A percentile compares a stretch with the other conserved stretches of the same genome.
Evolutionary conservation across 2,797 vertebrate species (phyloP).

Genomic region (Syndactyla subalaris): DNA sequence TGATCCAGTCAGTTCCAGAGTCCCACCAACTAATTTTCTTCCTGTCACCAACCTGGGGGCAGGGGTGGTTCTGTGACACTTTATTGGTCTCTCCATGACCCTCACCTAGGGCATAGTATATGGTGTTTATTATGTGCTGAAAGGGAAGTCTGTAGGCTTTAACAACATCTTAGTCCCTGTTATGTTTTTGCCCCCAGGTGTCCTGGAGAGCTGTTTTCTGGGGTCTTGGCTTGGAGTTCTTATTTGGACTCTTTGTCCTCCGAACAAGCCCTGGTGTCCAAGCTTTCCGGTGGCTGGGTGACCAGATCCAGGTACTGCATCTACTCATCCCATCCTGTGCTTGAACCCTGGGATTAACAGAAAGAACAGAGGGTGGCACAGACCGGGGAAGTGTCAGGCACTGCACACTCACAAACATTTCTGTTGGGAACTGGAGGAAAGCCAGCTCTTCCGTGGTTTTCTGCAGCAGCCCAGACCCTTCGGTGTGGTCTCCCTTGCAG

Average conservation of each 20-base stretch:
- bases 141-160: background rate
- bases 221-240: constrained; percentile 92
- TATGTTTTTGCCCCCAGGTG: constrained; percentile 77
- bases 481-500: rapidly evolving
- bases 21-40: background rate
- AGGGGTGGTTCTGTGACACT: background rate
- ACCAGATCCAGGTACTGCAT: constrained; percentile 86
- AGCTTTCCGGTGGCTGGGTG: constrained; percentile 90
- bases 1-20: background rate
- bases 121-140: background rate
- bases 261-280: constrained; percentile 86
- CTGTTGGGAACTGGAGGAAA: background rate
- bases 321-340: background rate
- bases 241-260: constrained; percentile 88
- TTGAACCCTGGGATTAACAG: background rate
- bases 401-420: background rate
- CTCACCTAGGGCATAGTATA: background rate
- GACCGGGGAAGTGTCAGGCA: background rate
- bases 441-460: background rate
- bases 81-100: background rate
- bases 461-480: background rate
- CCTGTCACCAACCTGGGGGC: background rate
- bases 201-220: constrained; percentile 88
- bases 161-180: background rate
- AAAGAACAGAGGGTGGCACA: background rate